phyloP scores from a whole-genome alignment of 2,113 vertebrate species.

The Zapornia atra region DNA sequence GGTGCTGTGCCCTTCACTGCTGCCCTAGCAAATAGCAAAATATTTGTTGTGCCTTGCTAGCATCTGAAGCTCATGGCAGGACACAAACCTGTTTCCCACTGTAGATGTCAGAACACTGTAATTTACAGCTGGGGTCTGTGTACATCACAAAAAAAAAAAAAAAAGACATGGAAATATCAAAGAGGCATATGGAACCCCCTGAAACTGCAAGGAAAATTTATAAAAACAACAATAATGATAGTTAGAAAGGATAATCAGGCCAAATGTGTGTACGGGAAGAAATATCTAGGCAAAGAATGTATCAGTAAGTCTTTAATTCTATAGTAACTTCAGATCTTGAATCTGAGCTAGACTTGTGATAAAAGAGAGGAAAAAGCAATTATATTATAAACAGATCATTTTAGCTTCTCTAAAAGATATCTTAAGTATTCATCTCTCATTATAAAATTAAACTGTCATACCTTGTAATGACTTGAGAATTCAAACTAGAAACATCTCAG shows the following conservation, averaged over 20 bases:
- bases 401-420: neutral
- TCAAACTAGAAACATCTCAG: neutral
- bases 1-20: neutral
- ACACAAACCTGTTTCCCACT: neutral
- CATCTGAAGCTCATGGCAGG: neutral
- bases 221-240: neutral
- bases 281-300: neutral
- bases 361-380: neutral
- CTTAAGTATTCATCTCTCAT: slow-evolving; percentile 5
- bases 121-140: neutral
- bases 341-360: neutral
- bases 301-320: neutral
- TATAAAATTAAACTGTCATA: slow-evolving; percentile 25
- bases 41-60: neutral
- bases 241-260: neutral
- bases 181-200: neutral
- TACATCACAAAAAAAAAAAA: neutral
- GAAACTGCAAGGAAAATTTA: neutral
- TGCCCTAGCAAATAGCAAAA: neutral
- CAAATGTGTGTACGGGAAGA: neutral
- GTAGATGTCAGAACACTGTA: neutral
- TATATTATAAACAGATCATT: neutral
- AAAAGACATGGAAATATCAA: neutral
- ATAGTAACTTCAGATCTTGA: neutral
- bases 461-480: slow-evolving; percentile 9